A percentile compares a stretch with the other conserved stretches of the same genome.
phyloP scores from a whole-genome alignment of 2,888 invertebrate species.

The Eupithecia pulchellata region DNA sequence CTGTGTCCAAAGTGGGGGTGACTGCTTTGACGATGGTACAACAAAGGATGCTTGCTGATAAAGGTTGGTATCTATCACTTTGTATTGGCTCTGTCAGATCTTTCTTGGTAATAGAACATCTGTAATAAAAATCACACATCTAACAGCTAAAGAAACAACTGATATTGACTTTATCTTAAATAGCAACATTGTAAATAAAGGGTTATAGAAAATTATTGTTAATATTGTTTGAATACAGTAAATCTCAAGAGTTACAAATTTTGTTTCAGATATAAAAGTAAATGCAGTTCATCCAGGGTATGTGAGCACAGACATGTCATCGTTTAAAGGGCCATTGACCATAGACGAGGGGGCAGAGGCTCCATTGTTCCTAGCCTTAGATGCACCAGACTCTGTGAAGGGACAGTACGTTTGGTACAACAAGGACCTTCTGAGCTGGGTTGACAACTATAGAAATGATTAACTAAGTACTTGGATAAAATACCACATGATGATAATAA shows the following conservation, averaged over 20 bases:
- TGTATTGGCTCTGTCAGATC: neutral
- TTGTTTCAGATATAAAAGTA: slow-evolving; percentile 84
- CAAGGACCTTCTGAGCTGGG: slow-evolving; percentile 85
- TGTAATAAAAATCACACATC: neutral
- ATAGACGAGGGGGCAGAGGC: slow-evolving; percentile 86
- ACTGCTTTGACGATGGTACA: slow-evolving; percentile 88
- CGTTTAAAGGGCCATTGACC: slow-evolving; percentile 86
- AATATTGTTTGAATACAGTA: neutral
- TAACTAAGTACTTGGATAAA: neutral
- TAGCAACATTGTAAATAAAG: neutral
- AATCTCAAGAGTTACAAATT: neutral
- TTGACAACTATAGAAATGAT: slow-evolving; percentile 13
- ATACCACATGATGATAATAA: neutral
- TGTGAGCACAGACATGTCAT: slow-evolving; percentile 91
- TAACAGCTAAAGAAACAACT: neutral
- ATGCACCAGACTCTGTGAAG: slow-evolving; percentile 81
- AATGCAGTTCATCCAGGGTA: slow-evolving; percentile 92
- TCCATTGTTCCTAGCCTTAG: slow-evolving; percentile 83
- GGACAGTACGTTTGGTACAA: slow-evolving; percentile 88
- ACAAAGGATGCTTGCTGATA: slow-evolving; percentile 77
- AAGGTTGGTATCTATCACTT: slow-evolving; percentile 53
- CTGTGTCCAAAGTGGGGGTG: slow-evolving; percentile 91
- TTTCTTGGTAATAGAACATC: neutral
- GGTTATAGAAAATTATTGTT: neutral
- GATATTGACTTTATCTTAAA: neutral